Base-by-base conservation (phyloP, 2,113 vertebrate genomes). In the Thryonomys swinderianus region DNA sequence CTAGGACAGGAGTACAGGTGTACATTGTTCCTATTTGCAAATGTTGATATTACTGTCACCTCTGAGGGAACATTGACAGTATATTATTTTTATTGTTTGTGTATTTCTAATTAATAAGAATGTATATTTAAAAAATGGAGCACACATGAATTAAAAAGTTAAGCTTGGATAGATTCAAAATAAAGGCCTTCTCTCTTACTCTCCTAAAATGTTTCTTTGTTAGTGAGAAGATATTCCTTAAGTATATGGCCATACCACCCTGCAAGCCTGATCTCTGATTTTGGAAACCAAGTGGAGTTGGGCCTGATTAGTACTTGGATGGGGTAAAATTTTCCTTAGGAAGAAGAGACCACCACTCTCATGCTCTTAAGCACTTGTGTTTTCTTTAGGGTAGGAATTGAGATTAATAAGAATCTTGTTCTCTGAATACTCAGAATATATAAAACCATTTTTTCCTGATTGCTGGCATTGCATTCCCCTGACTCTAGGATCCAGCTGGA, bases 321-420 rank as follows among this genome's bases (percentile, higher is more conserved):
- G 17, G 17, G 85, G 76, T 45, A 48, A 88, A 80, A 69, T 90
- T 90, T 76, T 51, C 55, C 81, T 83, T 61, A 87, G 23, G 40
- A 13, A 48, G 7, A 69, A 62, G 59, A 93, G 76, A 61, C 16
- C 53, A 61, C 16, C 53, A 5, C 12, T 69, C 8, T 40, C 69
- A 45, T 71, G 78, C 23, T 91, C 25, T 88, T 90, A 45, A 30
- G 40, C 85, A 42, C 32, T 69, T 42, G 84, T 92, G 32, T 95
- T 89, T 95, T 88, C 66, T 87, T 95, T 73, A 45, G 32, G 76
- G 42, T 76, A 25, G 73, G 84, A 88, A 51, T 89, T 92, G 84
- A 85, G 79, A 84, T 78, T 85, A 74, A 14, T 51, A 90, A 53
- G 59, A 78, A 57, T 82, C 45, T 74, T 85, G 17, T 55, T 95